phyloP scores from a whole-genome alignment of 2,797 vertebrate species.

The Anableps anableps region DNA sequence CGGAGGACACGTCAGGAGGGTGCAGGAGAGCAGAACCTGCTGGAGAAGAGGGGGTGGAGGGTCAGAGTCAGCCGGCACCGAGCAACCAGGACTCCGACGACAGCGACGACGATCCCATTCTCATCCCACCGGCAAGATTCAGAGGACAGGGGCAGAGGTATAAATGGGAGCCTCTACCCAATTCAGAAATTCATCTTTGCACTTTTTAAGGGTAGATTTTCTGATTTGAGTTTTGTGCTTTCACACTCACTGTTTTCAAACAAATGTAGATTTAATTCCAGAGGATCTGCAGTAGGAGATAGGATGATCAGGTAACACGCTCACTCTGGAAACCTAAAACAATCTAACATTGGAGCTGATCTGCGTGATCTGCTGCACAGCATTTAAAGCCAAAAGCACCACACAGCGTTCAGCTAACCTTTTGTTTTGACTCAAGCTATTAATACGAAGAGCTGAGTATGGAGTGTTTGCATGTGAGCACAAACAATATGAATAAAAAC shows the following conservation, averaged over 20 bases:
- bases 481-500: slow-evolving; percentile 39
- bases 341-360: slow-evolving; percentile 61
- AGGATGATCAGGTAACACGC: slow-evolving; percentile 98
- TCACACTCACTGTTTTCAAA: slow-evolving; percentile 69
- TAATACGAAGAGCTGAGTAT: slow-evolving; percentile 35
- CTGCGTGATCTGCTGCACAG: slow-evolving; percentile 58
- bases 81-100: slow-evolving; percentile 92
- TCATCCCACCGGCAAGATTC: slow-evolving; percentile 91
- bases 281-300: slow-evolving; percentile 98
- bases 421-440: slow-evolving; percentile 46
- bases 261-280: slow-evolving; percentile 93
- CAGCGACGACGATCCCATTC: slow-evolving; percentile 95
- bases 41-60: slow-evolving; percentile 48
- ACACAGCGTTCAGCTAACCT: slow-evolving; percentile 14
- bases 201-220: slow-evolving; percentile 22
- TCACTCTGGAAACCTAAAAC: slow-evolving; percentile 53
- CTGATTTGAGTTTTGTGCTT: slow-evolving; percentile 61
- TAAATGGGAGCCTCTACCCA: not conserved
- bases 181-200: not conserved
- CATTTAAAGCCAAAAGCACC: slow-evolving; percentile 29
- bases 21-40: slow-evolving; percentile 77
- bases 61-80: slow-evolving; percentile 75
- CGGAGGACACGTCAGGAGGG: slow-evolving; percentile 63
- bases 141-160: slow-evolving; percentile 94
- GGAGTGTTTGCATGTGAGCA: slow-evolving; percentile 61